These are phyloP conservation scores for Acanthochromis polyacanthus DNA, from an alignment of 2,113 vertebrate genomes.

Conservation along the genomic window DNA sequence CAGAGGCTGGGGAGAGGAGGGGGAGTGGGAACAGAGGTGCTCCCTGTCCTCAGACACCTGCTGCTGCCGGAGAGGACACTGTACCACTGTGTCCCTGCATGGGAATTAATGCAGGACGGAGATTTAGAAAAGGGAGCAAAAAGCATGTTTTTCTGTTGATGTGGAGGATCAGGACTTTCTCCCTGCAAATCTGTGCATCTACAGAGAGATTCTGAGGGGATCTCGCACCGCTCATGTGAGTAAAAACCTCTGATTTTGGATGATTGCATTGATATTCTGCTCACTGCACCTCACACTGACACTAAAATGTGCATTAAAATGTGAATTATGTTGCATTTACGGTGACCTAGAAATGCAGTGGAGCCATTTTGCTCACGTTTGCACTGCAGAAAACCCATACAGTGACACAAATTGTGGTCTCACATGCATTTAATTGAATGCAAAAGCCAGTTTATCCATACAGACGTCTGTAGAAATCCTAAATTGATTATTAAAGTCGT, in stretches of 20 bases:
- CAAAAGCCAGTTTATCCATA: background rate
- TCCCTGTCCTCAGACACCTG: conserved; percentile 82
- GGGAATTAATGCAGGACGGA: conserved; percentile 47
- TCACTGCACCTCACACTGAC: background rate
- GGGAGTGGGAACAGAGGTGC: conserved; percentile 72
- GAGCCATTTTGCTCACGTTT: conserved; percentile 30
- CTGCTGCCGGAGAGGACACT: conserved; percentile 77
- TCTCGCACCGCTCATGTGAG: conserved; percentile 72
- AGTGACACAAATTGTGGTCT: no score
- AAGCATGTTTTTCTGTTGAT: conserved; percentile 40
- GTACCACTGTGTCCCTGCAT: conserved; percentile 64
- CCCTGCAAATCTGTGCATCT: conserved; percentile 41
- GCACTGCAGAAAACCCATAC: no score
- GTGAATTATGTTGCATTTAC: conserved; percentile 22
- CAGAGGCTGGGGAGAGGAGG: conserved; percentile 59
- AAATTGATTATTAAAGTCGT: background rate
- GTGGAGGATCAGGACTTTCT: conserved; percentile 31
- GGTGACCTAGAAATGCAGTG: conserved; percentile 48
- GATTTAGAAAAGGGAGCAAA: background rate
- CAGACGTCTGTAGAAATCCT: background rate
- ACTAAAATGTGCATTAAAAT: background rate
- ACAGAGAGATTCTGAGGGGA: conserved; percentile 36
- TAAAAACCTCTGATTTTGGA: conserved; percentile 33
- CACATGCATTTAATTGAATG: no score
- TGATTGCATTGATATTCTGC: conserved; percentile 12